Base-by-base conservation (phyloP, 1,140 invertebrate species). In the Sycophila sp. region DNA sequence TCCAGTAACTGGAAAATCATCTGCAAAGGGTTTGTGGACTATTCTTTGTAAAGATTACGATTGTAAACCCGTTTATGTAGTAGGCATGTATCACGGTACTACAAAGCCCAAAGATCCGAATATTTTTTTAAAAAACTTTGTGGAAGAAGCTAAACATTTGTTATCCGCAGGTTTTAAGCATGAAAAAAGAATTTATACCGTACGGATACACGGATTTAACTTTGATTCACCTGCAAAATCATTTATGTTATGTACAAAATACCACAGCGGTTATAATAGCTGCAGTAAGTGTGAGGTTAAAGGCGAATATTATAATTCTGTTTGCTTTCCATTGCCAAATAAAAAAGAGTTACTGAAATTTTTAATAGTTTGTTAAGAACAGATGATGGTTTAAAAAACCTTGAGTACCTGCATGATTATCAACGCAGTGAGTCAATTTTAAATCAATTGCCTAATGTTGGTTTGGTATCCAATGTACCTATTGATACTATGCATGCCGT, bases 181-280 rank as follows among this genome's bases (percentile, higher is more conserved):
- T 13, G 11, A 47, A 73, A 13, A 63, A 69, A 47, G 59, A 40
- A 73, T n/a, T n/a, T n/a, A n/a, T 64, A 34, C 24, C 4, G 73
- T 76, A 49, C 47, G 11, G 30, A 58, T 71, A 55, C 22, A 63
- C 7, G 58, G 51, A 17, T 40, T 71, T 10, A 75, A 83, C 45
- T 85, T 80, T 72, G 83, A 85, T 79, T 72, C 80, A 3, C 83
- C 83, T 17, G 85, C 83, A 10, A 77, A 78, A 71, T 69, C 81
- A 28, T 83, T 77, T 73, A 67, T 86, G 4, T 77, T 81, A 40
- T 65, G 63, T 19, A 72, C 75, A 1, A 86, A 83, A 76, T 71
- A 75, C 24, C 80, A 81, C 64, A 75, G 49, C 62, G 83, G 81
- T 6, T 84, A 80, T 67, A 58, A 58, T 70, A 75, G 76, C 34